A percentile compares a stretch with the other conserved stretches of the same genome.
These are phyloP conservation scores for Hypomecis punctinalis DNA, from an alignment of 2,888 invertebrate species.

Conservation along the genomic window DNA sequence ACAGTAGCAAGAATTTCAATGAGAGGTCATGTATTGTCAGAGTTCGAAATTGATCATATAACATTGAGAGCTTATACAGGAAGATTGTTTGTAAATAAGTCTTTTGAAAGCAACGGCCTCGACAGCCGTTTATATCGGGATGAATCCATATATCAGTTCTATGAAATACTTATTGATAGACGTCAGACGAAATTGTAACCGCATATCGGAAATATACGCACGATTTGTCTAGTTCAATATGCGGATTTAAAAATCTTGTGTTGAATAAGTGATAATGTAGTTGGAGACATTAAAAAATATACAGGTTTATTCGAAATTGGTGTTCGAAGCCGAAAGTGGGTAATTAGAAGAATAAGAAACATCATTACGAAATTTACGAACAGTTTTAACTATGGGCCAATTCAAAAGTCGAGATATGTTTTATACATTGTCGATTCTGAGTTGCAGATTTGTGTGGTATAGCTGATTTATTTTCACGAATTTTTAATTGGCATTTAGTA, in stretches of 20 bases:
- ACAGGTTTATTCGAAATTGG: no score
- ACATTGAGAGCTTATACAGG: conserved; percentile 54
- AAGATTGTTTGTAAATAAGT: conserved; percentile 42
- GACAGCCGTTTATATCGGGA: conserved; percentile 31
- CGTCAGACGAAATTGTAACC: conserved; percentile 31
- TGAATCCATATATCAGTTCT: conserved; percentile 38
- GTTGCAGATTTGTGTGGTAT: no score
- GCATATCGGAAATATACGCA: conserved; percentile 29
- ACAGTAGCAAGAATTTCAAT: conserved; percentile 55
- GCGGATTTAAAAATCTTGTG: conserved; percentile 9
- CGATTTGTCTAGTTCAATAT: conserved; percentile 24
- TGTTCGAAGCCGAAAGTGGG: no score
- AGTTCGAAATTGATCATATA: conserved; percentile 55
- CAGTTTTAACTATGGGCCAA: no score
- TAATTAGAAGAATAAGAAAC: no score
- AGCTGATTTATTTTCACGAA: no score
- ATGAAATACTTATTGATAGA: conserved; percentile 39
- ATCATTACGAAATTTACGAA: no score
- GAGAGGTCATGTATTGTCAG: conserved; percentile 69
- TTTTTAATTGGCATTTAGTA: no score
- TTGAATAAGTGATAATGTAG: neutral
- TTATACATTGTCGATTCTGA: no score
- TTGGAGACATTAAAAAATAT: neutral
- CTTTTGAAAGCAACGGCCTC: conserved; percentile 45
- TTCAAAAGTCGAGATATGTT: no score